Base-by-base conservation (phyloP, 2,888 invertebrate genomes). In the Eupithecia pulchellata region DNA sequence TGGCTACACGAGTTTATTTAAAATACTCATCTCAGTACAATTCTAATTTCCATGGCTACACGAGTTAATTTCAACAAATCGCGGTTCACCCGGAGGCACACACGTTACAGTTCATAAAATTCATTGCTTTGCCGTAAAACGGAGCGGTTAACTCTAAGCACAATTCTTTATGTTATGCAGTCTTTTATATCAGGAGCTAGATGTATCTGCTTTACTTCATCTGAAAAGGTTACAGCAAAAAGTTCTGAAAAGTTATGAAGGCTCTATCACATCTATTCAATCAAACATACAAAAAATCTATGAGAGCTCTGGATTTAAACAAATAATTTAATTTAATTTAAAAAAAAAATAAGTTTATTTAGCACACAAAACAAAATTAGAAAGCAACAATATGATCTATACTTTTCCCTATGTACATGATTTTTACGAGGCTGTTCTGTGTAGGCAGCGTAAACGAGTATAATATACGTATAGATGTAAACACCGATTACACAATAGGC, bases 71-170 rank as follows among this genome's bases (percentile, higher is more conserved):
- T 32, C 30, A 60, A 32, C 58, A 60, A 60, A 60, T 60, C 20
- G 58, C 29, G 32, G 57, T 30, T 60, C 2, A 20, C 17, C 32
- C 58, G 32, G 17, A 60, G 11, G 20, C 75, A 69, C 76, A 69
- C 69, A 70, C 52, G 78, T 73, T 77, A 72, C 58, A 60, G 77
- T 76, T 76, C 78, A 77, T 82, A 78, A 83, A 82, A 81, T 77
- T 79, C 81, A 82, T 79, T 79, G 79, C 77, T 73, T 77, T 75
- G 76, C 75, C 76, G 78, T 79, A 80, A 77, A 78, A 75, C 67
- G 63, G 74, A 73, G 74, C 79, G 78, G 79, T 85, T 82, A 83
- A 82, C 71, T 71, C 68, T 78, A 80, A 82, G 79, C 75, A 73
- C 67, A 73, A 74, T 17, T 32, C 58, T 60, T 30, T 60, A 60